Conservation (phyloP, 2,888 invertebrate species). For the Omphaloscelis lunosa region DNA sequence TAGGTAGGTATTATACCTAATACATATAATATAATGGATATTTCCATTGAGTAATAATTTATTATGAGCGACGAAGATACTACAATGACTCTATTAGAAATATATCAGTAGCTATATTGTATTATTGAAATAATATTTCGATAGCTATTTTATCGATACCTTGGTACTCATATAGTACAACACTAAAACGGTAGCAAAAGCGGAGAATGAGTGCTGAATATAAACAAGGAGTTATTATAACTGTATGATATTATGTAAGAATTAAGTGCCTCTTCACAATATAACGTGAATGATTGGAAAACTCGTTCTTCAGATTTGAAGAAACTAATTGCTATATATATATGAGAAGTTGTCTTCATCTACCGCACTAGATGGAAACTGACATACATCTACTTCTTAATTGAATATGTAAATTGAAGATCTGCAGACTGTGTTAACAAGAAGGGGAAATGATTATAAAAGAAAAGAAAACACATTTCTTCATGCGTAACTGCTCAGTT, state of each 20-base stretch:
- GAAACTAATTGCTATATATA: not conserved
- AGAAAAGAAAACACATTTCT: slow-evolving; percentile 56
- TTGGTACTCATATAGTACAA: slow-evolving; percentile 14
- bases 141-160: slow-evolving; percentile 42
- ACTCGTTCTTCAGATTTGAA: slow-evolving; percentile 12
- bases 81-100: not conserved
- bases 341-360: not conserved
- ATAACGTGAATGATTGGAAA: slow-evolving; percentile 10
- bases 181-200: slow-evolving; percentile 62
- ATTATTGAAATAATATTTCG: not conserved
- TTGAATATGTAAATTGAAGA: slow-evolving; percentile 51
- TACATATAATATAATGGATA: not conserved
- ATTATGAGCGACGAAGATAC: slow-evolving; percentile 10
- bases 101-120: not conserved
- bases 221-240: slow-evolving; percentile 69
- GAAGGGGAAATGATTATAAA: slow-evolving; percentile 50
- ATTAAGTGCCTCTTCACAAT: slow-evolving; percentile 38
- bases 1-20: not conserved
- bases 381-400: slow-evolving; percentile 11
- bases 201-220: slow-evolving; percentile 71
- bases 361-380: slow-evolving; percentile 16
- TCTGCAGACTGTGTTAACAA: slow-evolving; percentile 31
- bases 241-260: slow-evolving; percentile 59
- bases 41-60: slow-evolving; percentile 23
- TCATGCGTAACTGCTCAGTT: slow-evolving; percentile 44